phyloP scores from a whole-genome alignment of 2,797 vertebrate species.

The Microctenopoma stevenorrisi region DNA sequence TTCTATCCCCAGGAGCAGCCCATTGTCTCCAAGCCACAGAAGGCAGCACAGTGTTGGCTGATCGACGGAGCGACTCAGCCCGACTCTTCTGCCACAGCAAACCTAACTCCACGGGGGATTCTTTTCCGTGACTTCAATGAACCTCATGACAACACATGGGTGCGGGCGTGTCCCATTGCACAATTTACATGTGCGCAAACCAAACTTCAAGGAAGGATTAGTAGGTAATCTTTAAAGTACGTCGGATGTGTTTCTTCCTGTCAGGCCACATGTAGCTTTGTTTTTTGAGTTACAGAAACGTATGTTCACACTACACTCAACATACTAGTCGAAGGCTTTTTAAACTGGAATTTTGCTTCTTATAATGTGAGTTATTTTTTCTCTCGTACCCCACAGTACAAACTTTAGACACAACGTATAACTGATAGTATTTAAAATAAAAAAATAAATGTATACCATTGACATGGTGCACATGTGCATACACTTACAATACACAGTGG shows the following conservation, averaged over 20 bases:
- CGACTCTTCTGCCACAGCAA: constrained; percentile 55
- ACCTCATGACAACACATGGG: constrained; percentile 60
- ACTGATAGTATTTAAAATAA: background rate
- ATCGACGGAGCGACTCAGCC: constrained; percentile 68
- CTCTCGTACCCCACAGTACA: background rate
- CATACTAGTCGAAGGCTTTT: background rate
- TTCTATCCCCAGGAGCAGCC: constrained; percentile 71
- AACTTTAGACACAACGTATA: background rate
- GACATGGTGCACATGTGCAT: background rate
- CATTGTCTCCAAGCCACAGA: constrained; percentile 80
- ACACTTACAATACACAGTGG: background rate
- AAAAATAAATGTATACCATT: background rate
- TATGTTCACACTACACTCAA: background rate
- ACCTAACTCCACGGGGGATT: constrained; percentile 63
- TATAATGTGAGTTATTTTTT: background rate
- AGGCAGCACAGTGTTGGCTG: constrained; percentile 72
- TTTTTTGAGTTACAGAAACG: constrained; percentile 19
- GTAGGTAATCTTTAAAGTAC: constrained; percentile 24
- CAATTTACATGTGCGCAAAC: constrained; percentile 19
- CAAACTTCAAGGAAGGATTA: constrained; percentile 28
- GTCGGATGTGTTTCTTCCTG: constrained; percentile 25
- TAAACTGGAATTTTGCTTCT: background rate
- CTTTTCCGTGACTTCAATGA: constrained; percentile 57
- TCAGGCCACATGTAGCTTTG: constrained; percentile 15
- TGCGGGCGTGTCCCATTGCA: constrained; percentile 37